Evolutionary conservation across 2,888 invertebrate genomes (phyloP), one percentile per base, ranked within the genome.

Genomic region (Drosophila kambysellisi): DNA sequence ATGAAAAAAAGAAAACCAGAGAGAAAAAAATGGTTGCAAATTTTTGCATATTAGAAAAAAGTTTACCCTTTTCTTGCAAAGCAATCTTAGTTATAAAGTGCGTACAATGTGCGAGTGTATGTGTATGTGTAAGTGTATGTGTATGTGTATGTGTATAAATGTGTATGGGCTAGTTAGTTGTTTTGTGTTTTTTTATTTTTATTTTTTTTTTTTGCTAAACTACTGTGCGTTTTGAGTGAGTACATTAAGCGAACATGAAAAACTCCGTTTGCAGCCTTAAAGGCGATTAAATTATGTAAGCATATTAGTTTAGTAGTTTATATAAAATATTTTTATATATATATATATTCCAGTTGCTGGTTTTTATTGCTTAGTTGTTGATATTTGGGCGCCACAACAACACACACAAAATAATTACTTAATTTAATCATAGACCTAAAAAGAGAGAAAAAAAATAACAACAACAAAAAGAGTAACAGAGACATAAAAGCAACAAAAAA

Each of bases 331-430:
- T 54, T 39, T 62, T n/a, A n/a, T n/a, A n/a, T n/a, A n/a, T n/a
- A n/a, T n/a, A n/a, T n/a, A n/a, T n/a, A 39, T 12, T 56, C 30
- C 39, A 51, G 43, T 59, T 51, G 37, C n/a, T 53, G 15, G 11
- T 53, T 17, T 63, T 56, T 51, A 51, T 30, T 11, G 11, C 30
- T 32, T 11, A 17, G 29, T 62, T 62, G 35, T 51, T 66, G 46
- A 20, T 43, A 50, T 29, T 67, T 29, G 50, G 82, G 79, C 83
- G 76, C 73, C 81, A 79, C 76, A 57, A 58, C 59, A 60, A 64
- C 57, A 15, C 56, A 17, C 39, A 51, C 74, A 86, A 46, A 84
- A 88, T 87, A 91, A 90, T 91, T 90, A 91, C 90, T 90, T 89
- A 82, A 90, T 88, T 90, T 85, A 87, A 87, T 81, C 83, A 82